A percentile compares a stretch with the other conserved stretches of the same genome.
Evolutionary conservation across 2,797 vertebrate species (phyloP).

Genomic region (Cyclopterus lumpus): DNA sequence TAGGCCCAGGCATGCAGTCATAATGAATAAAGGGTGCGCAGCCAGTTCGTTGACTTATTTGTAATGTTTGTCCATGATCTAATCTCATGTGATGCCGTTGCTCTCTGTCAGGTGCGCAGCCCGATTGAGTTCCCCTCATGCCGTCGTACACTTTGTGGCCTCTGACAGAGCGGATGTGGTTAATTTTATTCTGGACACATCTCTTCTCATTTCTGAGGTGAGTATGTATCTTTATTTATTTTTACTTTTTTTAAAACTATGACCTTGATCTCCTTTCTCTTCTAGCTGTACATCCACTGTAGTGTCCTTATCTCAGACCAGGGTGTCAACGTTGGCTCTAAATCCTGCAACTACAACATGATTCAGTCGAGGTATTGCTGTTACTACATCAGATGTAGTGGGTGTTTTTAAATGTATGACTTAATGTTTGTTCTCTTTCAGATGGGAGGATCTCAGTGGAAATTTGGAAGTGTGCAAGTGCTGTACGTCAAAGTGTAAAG

Average conservation of each 20-base stretch:
- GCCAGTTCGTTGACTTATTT: too few species aligned
- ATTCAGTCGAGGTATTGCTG: constrained; percentile 65
- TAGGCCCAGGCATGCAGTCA: constrained; percentile 50
- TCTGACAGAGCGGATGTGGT: constrained; percentile 46
- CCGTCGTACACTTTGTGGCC: constrained; percentile 56
- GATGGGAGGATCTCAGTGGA: constrained; percentile 77
- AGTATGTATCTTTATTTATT: background rate
- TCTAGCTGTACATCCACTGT: constrained; percentile 78
- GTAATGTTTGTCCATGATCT: background rate
- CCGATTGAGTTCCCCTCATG: constrained; percentile 49
- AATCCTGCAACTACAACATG: constrained; percentile 80
- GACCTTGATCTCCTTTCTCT: background rate
- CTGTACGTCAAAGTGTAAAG: constrained; percentile 75
- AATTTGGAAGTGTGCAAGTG: constrained; percentile 67
- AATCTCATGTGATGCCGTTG: background rate
- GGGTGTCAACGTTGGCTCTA: constrained; percentile 58
- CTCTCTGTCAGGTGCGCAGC: constrained; percentile 68
- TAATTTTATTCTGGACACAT: constrained; percentile 69
- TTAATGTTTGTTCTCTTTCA: constrained; percentile 26
- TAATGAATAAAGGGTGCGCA: constrained; percentile 79
- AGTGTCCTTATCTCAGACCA: constrained; percentile 64
- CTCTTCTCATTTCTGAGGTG: constrained; percentile 69
- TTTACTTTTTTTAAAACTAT: background rate
- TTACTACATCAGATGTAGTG: too few species aligned
- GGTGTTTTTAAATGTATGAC: too few species aligned